Percentiles rank a stretch among this genome's conserved stretches.
These are phyloP conservation scores for Neuroscelio doddi DNA, from an alignment of 2,888 invertebrate genomes.

Conservation along the genomic window DNA sequence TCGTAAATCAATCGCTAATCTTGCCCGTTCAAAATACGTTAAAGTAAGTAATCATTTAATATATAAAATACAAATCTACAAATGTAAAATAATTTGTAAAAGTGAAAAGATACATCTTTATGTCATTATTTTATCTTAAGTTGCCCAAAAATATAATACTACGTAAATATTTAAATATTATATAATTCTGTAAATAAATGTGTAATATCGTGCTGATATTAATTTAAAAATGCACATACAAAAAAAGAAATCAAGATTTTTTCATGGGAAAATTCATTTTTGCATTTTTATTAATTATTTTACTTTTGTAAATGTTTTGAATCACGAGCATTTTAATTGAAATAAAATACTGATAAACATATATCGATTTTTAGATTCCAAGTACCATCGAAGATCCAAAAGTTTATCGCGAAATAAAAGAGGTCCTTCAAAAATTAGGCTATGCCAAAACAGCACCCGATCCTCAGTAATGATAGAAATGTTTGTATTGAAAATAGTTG, in stretches of 20 bases:
- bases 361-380: constrained; percentile 75
- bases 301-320: background rate
- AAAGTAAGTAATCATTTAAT: constrained; percentile 77
- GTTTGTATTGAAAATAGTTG: background rate
- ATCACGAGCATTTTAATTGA: background rate
- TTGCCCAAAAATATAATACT: too few species aligned
- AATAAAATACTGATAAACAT: background rate
- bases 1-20: constrained; percentile 87
- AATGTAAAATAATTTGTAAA: too few species aligned
- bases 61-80: too few species aligned
- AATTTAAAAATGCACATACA: too few species aligned
- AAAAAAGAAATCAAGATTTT: too few species aligned
- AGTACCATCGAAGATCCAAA: constrained; percentile 91
- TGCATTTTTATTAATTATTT: too few species aligned
- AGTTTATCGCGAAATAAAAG: constrained; percentile 85
- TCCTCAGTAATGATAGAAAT: constrained; percentile 69
- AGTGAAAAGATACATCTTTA: too few species aligned
- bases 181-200: too few species aligned
- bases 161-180: too few species aligned
- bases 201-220: too few species aligned
- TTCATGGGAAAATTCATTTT: too few species aligned
- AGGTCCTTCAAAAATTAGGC: constrained; percentile 83
- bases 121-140: too few species aligned
- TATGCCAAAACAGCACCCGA: constrained; percentile 83
- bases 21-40: constrained; percentile 86